Evolutionary conservation across 2,888 invertebrate species (phyloP).

Genomic region (Steromphala cineraria): DNA sequence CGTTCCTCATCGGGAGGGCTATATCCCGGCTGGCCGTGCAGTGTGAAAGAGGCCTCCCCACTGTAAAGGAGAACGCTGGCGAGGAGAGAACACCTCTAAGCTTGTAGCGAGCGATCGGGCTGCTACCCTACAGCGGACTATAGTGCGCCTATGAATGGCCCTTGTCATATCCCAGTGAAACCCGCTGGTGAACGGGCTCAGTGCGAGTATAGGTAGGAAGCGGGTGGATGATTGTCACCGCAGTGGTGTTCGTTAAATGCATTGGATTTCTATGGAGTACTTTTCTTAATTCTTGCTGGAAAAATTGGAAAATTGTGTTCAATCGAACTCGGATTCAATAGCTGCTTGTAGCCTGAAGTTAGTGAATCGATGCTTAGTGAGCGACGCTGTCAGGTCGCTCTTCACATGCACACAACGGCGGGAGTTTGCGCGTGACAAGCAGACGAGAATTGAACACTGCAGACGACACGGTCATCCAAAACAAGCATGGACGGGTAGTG

Average conservation of each 20-base stretch:
- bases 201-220: neutral
- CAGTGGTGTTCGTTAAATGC: neutral
- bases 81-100: neutral
- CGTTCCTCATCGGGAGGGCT: neutral
- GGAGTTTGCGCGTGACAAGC: constrained; percentile 20
- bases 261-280: constrained; percentile 1
- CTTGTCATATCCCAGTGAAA: neutral
- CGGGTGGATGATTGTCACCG: constrained; percentile 4
- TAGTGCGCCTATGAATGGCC: neutral
- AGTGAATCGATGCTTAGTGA: constrained; percentile 9
- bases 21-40: neutral
- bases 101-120: neutral
- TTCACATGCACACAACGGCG: constrained; percentile 19
- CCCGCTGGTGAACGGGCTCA: neutral
- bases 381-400: neutral
- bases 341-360: neutral
- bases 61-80: neutral
- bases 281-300: constrained; percentile 1
- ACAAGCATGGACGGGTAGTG: neutral
- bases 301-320: constrained; percentile 12
- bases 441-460: neutral
- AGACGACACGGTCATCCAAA: neutral
- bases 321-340: neutral
- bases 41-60: constrained; percentile 7
- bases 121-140: neutral